Evolutionary conservation across 2,113 vertebrate genomes (phyloP), one percentile per base, ranked within the genome.

Genomic region (Sterrhoptilus dennistouni): DNA sequence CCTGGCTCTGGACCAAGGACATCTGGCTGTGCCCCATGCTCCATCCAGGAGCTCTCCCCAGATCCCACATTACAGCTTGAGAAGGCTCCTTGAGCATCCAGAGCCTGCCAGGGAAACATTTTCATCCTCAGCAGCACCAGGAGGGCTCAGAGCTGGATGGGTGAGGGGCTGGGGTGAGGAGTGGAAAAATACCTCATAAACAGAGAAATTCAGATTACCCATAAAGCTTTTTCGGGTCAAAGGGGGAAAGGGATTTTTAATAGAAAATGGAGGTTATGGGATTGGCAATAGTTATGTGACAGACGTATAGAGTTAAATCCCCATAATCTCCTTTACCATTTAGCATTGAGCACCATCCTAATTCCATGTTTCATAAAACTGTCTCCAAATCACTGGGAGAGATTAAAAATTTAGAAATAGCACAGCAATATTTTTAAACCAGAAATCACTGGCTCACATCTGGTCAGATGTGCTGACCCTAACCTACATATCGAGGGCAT

Each of bases 281-380:
- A 98, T 98, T 97, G 98, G 98, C 98, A 97, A 94, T 94, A 93
- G 98, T 97, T 97, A 96, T 93, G 97, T 98, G 98, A 98, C 98
- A 99, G 98, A 98, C 97, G 94, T 97, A 95, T 96, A 97, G 98
- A 98, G 97, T 98, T 99, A 99, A 99, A 98, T 98, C 98, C 98
- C 97, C 96, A 98, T 99, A 99, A 99, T 99, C 99, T 99, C 96
- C 98, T 98, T 98, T 98, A 97, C 98, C 97, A 97, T 98, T 99
- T 98, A 98, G 98, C 98, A 97, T 96, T 96, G 97, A 98, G 97
- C 98, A 98, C 97, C 97, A 97, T 97, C 97, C 97, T 77, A 96
- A 98, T 97, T 98, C 98, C 97, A 54, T 93, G 96, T 97, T 98
- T 97, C 97, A 97, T 97, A 98, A 97, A 98, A 98, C 98, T 90